Conservation (phyloP, 2,797 vertebrate genomes). For the Helicolenus hilgendorfi region DNA sequence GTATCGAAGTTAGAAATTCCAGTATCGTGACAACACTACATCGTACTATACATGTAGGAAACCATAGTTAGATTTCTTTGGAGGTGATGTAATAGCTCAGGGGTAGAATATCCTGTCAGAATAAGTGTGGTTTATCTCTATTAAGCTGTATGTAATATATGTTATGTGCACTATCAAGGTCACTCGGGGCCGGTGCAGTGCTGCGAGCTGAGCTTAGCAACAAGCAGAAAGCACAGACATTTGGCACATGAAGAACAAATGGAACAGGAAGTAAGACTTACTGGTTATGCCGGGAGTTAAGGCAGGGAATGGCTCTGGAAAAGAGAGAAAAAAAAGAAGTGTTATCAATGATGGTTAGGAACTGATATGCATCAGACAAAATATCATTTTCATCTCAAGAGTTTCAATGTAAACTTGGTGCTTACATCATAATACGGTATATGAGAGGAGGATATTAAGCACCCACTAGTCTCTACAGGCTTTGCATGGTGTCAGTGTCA, state of each 20-base stretch:
- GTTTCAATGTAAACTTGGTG: background rate
- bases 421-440: background rate
- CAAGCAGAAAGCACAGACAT: slow-evolving; percentile 87
- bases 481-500: background rate
- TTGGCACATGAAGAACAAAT: slow-evolving; percentile 72
- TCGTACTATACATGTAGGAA: background rate
- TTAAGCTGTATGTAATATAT: background rate
- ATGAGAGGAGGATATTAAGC: background rate
- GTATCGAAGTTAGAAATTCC: no score
- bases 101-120: background rate
- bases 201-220: slow-evolving; percentile 82
- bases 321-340: slow-evolving; percentile 48
- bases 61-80: background rate
- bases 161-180: slow-evolving; percentile 24
- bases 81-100: background rate
- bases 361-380: no score
- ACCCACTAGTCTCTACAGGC: background rate
- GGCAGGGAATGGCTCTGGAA: slow-evolving; percentile 95
- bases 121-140: background rate
- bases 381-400: background rate
- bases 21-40: no score
- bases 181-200: slow-evolving; percentile 59
- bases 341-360: background rate
- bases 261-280: slow-evolving; percentile 80
- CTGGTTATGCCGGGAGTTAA: slow-evolving; percentile 94